A percentile compares a stretch with the other conserved stretches of the same genome.
Evolutionary conservation across 1,140 invertebrate species (phyloP).

Genomic region (Planococcus citri): DNA sequence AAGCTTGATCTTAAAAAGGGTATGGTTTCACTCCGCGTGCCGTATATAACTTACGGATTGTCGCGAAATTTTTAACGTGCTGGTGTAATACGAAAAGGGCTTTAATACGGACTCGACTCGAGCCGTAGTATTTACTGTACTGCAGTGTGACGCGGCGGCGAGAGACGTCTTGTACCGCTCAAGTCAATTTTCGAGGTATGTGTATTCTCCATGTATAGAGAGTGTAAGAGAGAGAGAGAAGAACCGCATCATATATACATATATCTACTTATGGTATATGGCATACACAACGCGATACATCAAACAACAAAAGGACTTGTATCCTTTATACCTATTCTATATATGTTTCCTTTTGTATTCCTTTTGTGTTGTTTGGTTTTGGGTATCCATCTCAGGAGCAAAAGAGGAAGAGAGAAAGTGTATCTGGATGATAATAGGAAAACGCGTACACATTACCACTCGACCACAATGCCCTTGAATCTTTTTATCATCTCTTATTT

Average conservation of each 20-base stretch:
- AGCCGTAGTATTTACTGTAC: no score
- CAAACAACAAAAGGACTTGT: constrained; percentile 1
- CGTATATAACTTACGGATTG: no score
- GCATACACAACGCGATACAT: constrained; percentile 1
- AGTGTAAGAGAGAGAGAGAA: no score
- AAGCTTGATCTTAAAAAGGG: background rate
- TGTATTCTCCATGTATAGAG: no score
- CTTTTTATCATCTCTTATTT: background rate
- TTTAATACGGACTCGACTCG: background rate
- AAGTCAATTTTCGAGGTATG: constrained; percentile 1
- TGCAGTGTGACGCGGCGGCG: background rate
- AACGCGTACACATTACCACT: constrained; percentile 1
- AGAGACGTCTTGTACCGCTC: background rate
- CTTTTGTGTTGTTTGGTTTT: background rate
- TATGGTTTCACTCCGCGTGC: no score
- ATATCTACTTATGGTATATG: no score
- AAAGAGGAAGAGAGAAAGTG: no score
- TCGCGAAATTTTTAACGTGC: background rate
- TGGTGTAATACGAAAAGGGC: background rate
- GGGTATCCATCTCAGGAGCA: background rate
- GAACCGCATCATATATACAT: constrained; percentile 6
- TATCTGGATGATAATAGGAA: background rate
- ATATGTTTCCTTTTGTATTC: constrained; percentile 4
- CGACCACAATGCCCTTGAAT: background rate
- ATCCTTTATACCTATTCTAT: constrained; percentile 4